These are phyloP conservation scores for Nasalis larvatus DNA, from an alignment of 2,113 vertebrate species.

Conservation along the genomic window DNA sequence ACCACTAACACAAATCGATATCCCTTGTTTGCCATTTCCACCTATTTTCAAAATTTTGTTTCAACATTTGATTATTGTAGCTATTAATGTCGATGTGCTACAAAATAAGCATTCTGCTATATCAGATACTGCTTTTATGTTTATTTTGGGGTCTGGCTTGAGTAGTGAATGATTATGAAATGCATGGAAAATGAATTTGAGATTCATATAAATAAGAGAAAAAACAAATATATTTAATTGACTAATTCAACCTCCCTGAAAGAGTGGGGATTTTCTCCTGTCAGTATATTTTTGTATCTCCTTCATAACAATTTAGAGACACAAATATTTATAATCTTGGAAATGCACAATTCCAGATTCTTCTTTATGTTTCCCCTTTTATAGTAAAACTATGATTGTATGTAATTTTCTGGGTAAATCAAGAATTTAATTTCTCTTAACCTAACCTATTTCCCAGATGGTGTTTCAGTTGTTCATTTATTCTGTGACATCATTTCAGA, in stretches of 20 bases:
- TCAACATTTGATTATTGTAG: background rate
- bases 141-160: background rate
- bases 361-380: background rate
- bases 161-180: slow-evolving; percentile 49
- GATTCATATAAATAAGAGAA: background rate
- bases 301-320: background rate
- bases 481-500: background rate
- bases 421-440: background rate
- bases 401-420: background rate
- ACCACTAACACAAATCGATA: background rate
- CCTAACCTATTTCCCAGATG: background rate
- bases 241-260: background rate
- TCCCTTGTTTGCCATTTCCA: slow-evolving; percentile 23
- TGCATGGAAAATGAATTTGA: slow-evolving; percentile 17
- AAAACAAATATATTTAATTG: background rate
- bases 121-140: slow-evolving; percentile 47
- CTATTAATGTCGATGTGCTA: slow-evolving; percentile 2
- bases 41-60: slow-evolving; percentile 22
- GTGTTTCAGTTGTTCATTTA: background rate
- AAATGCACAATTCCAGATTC: background rate
- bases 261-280: background rate
- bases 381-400: background rate
- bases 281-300: background rate
- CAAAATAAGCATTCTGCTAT: slow-evolving; percentile 28
- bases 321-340: background rate